Percentiles rank a stretch among this genome's conserved stretches.
Conservation (phyloP, 2,797 vertebrate genomes). For the Microchirus variegatus region DNA sequence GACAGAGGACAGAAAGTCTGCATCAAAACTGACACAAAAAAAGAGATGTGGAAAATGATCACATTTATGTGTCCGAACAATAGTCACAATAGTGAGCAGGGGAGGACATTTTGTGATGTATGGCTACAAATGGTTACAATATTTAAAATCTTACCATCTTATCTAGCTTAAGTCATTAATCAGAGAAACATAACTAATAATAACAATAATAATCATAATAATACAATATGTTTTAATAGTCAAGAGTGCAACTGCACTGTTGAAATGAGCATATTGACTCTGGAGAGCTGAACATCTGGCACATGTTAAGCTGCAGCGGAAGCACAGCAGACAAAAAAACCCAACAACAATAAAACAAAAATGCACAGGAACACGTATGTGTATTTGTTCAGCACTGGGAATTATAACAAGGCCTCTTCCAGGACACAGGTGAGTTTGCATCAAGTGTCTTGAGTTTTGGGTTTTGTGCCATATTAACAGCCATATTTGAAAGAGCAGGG, state of each 20-base stretch:
- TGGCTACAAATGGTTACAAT: not conserved
- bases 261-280: not conserved
- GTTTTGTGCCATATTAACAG: no score
- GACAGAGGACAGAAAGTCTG: slow-evolving; percentile 82
- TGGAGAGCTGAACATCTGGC: slow-evolving; percentile 10
- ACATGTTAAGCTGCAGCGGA: not conserved
- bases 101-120: not conserved
- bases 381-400: no score
- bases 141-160: not conserved
- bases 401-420: no score
- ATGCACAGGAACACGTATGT: no score
- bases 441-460: no score
- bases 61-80: not conserved
- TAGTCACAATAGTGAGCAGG: not conserved
- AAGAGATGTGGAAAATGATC: not conserved
- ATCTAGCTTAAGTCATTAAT: no score
- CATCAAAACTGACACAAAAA: slow-evolving; percentile 36
- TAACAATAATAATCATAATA: no score
- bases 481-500: no score
- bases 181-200: no score
- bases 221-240: not conserved
- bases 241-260: not conserved
- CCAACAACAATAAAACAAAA: not conserved
- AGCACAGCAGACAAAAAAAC: no score
- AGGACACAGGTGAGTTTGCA: no score